A percentile compares a stretch with the other conserved stretches of the same genome.
Conservation (phyloP, 2,113 vertebrate genomes). For the Raja brachyura region DNA sequence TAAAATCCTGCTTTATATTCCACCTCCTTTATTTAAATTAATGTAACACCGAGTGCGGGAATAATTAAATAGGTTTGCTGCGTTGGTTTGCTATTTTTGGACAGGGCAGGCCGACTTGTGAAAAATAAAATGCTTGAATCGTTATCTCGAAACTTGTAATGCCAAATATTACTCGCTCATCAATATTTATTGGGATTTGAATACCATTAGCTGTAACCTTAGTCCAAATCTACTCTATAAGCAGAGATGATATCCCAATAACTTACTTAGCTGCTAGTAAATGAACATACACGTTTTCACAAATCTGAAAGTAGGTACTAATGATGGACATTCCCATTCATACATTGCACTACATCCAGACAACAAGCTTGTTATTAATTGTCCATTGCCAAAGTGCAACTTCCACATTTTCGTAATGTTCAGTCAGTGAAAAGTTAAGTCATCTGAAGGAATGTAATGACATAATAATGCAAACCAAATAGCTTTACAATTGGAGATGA, state of each 20-base stretch:
- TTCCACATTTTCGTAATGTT: neutral
- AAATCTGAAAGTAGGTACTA: neutral
- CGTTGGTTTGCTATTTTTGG: conserved; percentile 8
- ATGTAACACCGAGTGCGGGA: neutral
- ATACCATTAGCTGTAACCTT: conserved; percentile 25
- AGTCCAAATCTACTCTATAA: neutral
- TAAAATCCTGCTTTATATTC: conserved; percentile 21
- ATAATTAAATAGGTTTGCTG: conserved; percentile 23
- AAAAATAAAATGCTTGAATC: neutral
- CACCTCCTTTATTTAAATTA: conserved; percentile 14
- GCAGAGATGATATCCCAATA: neutral
- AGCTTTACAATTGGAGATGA: conserved; percentile 21
- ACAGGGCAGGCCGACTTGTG: neutral
- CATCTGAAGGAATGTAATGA: neutral
- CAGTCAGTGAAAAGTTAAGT: neutral
- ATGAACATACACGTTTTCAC: neutral
- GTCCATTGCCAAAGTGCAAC: neutral
- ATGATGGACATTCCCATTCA: neutral
- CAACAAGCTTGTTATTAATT: neutral
- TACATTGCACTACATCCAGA: neutral
- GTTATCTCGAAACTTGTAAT: conserved; percentile 23
- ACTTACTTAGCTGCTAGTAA: neutral
- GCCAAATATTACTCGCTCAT: neutral
- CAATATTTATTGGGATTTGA: neutral
- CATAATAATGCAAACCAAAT: conserved; percentile 33